phyloP scores from a whole-genome alignment of 2,888 invertebrate genomes.

The Eupithecia dodoneata region DNA sequence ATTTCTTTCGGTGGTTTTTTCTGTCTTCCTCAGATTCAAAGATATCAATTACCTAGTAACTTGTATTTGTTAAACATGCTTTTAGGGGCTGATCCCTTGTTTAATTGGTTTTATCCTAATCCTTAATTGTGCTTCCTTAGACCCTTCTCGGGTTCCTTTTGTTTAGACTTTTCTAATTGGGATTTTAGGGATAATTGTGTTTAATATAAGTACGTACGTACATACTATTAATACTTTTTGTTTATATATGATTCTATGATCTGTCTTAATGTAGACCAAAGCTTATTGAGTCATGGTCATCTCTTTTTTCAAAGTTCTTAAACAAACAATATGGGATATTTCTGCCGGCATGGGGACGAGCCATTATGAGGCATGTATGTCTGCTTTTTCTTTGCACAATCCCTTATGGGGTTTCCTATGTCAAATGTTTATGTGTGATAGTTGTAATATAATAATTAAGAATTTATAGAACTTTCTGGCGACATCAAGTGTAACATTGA shows the following conservation, averaged over 20 bases:
- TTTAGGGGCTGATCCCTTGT: constrained; percentile 43
- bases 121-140: constrained; percentile 38
- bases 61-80: constrained; percentile 34
- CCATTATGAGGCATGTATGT: too few relatives aligned
- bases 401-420: too few relatives aligned
- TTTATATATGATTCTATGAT: not conserved
- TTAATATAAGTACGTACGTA: not conserved
- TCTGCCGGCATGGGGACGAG: not conserved
- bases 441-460: too few relatives aligned
- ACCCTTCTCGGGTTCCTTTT: constrained; percentile 24
- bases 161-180: constrained; percentile 15
- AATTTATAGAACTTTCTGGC: too few relatives aligned
- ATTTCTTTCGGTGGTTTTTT: not conserved
- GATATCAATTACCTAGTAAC: constrained; percentile 6
- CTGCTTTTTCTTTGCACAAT: too few relatives aligned
- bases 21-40: not conserved
- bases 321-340: not conserved
- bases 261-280: not conserved
- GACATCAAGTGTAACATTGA: too few relatives aligned
- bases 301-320: not conserved
- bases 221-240: not conserved
- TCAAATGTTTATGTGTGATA: too few relatives aligned
- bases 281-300: not conserved
- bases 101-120: constrained; percentile 47
- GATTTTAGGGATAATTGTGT: constrained; percentile 7